Evolutionary conservation across 2,797 vertebrate species (phyloP).

Genomic region (Phataginus tetradactyla): DNA sequence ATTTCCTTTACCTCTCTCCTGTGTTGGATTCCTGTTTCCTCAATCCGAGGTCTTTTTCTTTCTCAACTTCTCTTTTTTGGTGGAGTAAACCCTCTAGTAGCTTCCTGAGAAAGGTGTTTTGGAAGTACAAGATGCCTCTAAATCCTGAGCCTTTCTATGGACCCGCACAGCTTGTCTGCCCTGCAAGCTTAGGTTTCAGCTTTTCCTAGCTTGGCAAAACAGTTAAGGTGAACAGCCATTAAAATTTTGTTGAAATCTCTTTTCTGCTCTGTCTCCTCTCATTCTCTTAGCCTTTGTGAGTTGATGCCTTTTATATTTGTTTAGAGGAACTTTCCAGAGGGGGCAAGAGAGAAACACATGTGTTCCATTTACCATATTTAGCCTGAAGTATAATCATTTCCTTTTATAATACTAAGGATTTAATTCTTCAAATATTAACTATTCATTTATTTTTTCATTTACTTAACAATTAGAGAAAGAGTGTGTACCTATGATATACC

Average conservation of each 20-base stretch:
- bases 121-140: neutral
- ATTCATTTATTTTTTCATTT: constrained; percentile 7
- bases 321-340: constrained; percentile 35
- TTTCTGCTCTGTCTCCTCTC: neutral
- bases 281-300: neutral
- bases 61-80: neutral
- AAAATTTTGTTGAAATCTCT: constrained; percentile 2
- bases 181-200: neutral
- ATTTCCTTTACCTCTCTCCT: neutral
- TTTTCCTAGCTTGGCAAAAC: neutral
- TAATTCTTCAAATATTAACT: neutral
- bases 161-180: neutral
- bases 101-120: neutral
- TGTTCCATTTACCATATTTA: neutral
- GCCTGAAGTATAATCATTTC: constrained; percentile 1
- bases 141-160: neutral
- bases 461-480: neutral
- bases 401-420: neutral
- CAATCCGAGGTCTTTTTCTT: neutral
- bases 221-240: neutral
- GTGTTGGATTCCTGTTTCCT: neutral
- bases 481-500: neutral
- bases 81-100: neutral
- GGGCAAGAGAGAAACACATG: neutral
- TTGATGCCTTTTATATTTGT: constrained; percentile 16